These are phyloP conservation scores for Drosophila micromelanica DNA, from an alignment of 1,140 invertebrate species.

Conservation along the genomic window DNA sequence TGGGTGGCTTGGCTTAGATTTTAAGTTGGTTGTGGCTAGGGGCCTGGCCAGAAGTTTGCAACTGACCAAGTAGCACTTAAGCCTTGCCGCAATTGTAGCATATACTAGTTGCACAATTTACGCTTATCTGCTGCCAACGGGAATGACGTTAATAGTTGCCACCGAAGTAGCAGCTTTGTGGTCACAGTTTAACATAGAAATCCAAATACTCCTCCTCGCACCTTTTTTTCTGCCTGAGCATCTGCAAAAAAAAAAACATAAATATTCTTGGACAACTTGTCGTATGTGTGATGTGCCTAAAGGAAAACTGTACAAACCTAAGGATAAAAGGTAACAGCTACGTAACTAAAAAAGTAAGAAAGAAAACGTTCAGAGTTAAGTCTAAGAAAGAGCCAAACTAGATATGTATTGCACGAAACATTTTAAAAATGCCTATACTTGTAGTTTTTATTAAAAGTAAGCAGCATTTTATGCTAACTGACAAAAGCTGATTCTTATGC, in stretches of 20 bases:
- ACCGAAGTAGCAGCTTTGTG: not conserved
- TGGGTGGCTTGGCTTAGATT: constrained; percentile 6
- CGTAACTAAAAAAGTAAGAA: too few relatives aligned
- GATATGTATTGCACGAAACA: too few relatives aligned
- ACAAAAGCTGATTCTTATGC: too few relatives aligned
- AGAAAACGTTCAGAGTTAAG: too few relatives aligned
- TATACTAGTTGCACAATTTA: constrained; percentile 24
- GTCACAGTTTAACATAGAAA: not conserved
- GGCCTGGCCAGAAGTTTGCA: not conserved
- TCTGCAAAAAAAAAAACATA: not conserved
- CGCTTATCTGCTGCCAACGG: constrained; percentile 13
- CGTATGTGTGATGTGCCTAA: constrained; percentile 2
- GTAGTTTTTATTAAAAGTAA: too few relatives aligned
- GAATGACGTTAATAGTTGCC: constrained; percentile 12
- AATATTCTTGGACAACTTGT: not conserved
- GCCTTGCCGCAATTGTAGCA: constrained; percentile 34
- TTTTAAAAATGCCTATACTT: too few relatives aligned
- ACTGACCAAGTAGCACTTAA: constrained; percentile 4
- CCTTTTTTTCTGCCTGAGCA: not conserved
- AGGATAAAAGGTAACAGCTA: too few relatives aligned
- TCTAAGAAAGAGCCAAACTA: too few relatives aligned
- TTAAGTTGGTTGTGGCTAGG: not conserved
- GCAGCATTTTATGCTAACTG: too few relatives aligned
- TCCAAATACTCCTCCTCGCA: too few relatives aligned
- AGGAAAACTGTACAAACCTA: not conserved